Conservation (phyloP, 2,888 invertebrate genomes). For the Marasmarcha lunaedactyla region DNA sequence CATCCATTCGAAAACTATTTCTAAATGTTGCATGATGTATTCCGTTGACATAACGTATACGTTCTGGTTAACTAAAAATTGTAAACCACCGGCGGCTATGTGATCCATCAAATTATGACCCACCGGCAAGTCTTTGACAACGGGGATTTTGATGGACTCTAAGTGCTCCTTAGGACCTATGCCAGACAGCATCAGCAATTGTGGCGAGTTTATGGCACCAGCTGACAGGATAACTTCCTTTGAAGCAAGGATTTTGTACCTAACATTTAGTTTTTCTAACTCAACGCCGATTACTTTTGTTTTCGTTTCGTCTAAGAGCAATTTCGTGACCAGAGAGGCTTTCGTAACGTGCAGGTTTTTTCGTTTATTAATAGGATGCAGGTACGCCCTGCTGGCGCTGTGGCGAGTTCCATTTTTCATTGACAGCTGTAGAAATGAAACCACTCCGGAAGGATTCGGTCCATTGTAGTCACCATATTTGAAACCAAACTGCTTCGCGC, state of each 20-base stretch:
- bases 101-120: constrained; percentile 80
- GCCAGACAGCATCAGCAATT: constrained; percentile 84
- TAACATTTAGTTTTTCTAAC: constrained; percentile 60
- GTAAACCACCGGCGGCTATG: constrained; percentile 73
- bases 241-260: constrained; percentile 67
- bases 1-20: constrained; percentile 66
- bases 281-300: constrained; percentile 72
- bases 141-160: constrained; percentile 61
- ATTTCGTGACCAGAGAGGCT: constrained; percentile 68
- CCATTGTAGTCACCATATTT: constrained; percentile 74
- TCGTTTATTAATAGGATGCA: constrained; percentile 70
- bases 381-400: constrained; percentile 76
- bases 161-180: constrained; percentile 75
- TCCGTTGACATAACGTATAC: constrained; percentile 36
- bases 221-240: constrained; percentile 82
- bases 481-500: constrained; percentile 73
- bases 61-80: constrained; percentile 61
- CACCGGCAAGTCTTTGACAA: constrained; percentile 70
- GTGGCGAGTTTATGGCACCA: constrained; percentile 83
- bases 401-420: constrained; percentile 75
- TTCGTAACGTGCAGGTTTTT: constrained; percentile 74
- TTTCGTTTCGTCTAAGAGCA: constrained; percentile 66
- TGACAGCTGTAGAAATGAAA: constrained; percentile 72
- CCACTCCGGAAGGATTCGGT: constrained; percentile 71
- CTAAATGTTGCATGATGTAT: constrained; percentile 44